Conservation (phyloP, 2,888 invertebrate genomes). For the Cephus rjabovi region DNA sequence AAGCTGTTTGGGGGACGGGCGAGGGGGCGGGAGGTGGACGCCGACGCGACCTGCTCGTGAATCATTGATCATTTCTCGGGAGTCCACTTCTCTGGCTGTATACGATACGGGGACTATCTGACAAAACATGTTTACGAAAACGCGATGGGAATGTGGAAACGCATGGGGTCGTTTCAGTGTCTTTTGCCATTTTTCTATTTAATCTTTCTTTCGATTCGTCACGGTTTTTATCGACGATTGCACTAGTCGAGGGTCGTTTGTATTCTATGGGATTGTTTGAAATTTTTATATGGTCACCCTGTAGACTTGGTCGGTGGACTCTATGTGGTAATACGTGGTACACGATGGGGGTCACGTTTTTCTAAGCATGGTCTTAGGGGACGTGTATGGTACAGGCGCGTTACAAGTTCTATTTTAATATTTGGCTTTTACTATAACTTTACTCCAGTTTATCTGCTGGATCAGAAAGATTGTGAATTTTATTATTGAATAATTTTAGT, state of each 20-base stretch:
- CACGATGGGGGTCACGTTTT: slow-evolving; percentile 47
- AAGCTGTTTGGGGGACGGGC: not conserved
- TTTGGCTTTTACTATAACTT: not conserved
- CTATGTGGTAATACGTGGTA: slow-evolving; percentile 24
- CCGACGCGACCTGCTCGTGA: not conserved
- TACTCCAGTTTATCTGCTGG: not conserved
- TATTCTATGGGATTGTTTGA: not conserved
- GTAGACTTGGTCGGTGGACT: slow-evolving; percentile 18
- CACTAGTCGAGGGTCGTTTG: not conserved
- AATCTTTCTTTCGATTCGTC: not conserved
- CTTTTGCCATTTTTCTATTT: not conserved
- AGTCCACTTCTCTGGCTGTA: not conserved
- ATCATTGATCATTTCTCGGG: slow-evolving; percentile 4
- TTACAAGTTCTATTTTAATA: not conserved
- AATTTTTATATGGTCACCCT: not conserved
- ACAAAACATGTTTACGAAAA: slow-evolving; percentile 6
- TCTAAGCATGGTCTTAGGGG: slow-evolving; percentile 26
- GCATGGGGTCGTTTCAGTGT: not conserved
- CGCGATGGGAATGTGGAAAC: not conserved
- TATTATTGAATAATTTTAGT: not conserved
- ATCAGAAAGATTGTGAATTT: not conserved
- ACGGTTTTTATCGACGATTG: not conserved
- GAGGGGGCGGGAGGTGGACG: not conserved
- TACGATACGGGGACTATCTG: not conserved
- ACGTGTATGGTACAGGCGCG: slow-evolving; percentile 29